phyloP scores from a whole-genome alignment of 2,113 vertebrate species.

The Pholis gunnellus region DNA sequence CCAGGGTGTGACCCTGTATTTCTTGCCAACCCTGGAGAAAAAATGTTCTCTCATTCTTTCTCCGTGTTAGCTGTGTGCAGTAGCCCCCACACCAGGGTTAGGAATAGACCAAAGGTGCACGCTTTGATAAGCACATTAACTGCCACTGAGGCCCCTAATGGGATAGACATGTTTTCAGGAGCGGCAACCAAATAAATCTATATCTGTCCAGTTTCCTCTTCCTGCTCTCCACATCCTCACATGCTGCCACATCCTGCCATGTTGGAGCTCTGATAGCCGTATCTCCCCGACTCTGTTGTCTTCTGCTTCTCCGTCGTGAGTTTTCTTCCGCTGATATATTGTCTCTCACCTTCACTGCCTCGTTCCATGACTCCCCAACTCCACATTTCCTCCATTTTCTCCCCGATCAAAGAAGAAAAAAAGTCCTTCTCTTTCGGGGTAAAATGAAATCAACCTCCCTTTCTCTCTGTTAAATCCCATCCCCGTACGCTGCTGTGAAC shows the following conservation, averaged over 20 bases:
- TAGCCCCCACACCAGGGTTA: not conserved
- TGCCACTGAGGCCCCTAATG: conserved; percentile 51
- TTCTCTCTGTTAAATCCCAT: conserved; percentile 31
- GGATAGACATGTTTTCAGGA: conserved; percentile 67
- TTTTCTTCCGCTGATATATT: conserved; percentile 38
- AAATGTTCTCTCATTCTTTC: conserved; percentile 9
- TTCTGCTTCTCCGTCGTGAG: conserved; percentile 9
- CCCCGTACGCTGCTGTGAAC: conserved; percentile 56
- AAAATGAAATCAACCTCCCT: conserved; percentile 25
- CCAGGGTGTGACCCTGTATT: conserved; percentile 33
- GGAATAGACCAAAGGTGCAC: conserved; percentile 47
- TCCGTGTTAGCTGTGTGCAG: not conserved
- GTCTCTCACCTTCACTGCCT: conserved; percentile 14
- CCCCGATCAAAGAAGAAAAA: conserved; percentile 41
- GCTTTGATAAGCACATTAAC: conserved; percentile 71
- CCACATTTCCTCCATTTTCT: conserved; percentile 42
- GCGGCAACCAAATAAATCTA: conserved; percentile 70
- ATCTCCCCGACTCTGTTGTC: conserved; percentile 33
- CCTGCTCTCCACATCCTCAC: conserved; percentile 68
- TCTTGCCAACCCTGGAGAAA: conserved; percentile 23
- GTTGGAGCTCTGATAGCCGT: conserved; percentile 66
- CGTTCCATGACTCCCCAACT: conserved; percentile 23
- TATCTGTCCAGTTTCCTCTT: conserved; percentile 79
- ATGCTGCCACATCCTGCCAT: conserved; percentile 80
- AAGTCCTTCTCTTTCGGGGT: conserved; percentile 24